These are phyloP conservation scores for Achatina immaculata DNA, from an alignment of 1,140 invertebrate species.

Conservation along the genomic window DNA sequence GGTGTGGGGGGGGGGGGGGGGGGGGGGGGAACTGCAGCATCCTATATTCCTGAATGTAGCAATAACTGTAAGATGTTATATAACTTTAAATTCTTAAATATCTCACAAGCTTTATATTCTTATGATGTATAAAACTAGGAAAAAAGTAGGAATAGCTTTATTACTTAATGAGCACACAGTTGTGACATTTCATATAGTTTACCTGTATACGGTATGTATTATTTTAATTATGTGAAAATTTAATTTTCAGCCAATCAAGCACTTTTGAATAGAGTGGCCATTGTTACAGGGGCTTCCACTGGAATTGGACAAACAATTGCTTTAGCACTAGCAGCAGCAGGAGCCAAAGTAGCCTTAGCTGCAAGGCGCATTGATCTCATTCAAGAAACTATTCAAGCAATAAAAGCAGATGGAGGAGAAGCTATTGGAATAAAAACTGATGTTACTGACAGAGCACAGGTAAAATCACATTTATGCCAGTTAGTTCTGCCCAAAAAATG, in stretches of 20 bases:
- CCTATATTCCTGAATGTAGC: too few species aligned
- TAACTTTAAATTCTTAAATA: too few species aligned
- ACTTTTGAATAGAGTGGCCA: constrained; percentile 59
- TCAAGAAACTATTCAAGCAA: constrained; percentile 79
- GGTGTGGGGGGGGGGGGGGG: too few species aligned
- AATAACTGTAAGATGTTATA: too few species aligned
- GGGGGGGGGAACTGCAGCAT: too few species aligned
- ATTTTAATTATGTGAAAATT: too few species aligned
- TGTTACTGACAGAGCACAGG: constrained; percentile 64
- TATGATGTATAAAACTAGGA: too few species aligned
- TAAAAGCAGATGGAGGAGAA: constrained; percentile 74
- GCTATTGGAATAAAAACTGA: constrained; percentile 64
- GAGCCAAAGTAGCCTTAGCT: constrained; percentile 83
- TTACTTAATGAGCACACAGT: too few species aligned
- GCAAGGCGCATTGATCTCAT: constrained; percentile 81
- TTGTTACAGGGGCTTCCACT: constrained; percentile 87
- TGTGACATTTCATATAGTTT: too few species aligned
- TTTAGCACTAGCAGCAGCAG: constrained; percentile 78
- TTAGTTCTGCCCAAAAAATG: neutral
- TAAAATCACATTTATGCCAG: constrained; percentile 32
- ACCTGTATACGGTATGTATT: too few species aligned
- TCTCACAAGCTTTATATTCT: too few species aligned
- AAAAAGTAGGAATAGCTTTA: too few species aligned
- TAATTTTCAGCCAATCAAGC: constrained; percentile 29
- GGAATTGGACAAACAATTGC: constrained; percentile 89